Percentiles rank a stretch among this genome's conserved stretches.
These are phyloP conservation scores for Cyclina sinensis DNA, from an alignment of 1,140 invertebrate species.

Conservation along the genomic window DNA sequence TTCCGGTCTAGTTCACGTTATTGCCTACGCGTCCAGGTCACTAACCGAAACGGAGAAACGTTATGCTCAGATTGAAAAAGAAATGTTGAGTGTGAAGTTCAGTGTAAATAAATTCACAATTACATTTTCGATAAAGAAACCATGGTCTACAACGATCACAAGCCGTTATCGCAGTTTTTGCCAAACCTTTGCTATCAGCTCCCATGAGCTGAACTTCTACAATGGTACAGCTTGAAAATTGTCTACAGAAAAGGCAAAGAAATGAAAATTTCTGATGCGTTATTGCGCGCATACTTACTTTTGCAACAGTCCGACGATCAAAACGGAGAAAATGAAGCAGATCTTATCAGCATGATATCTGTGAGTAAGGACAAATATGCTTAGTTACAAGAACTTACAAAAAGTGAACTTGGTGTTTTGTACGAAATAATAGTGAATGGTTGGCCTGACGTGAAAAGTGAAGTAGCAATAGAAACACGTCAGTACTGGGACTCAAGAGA, in stretches of 20 bases:
- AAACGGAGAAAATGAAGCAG: background rate
- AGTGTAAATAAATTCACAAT: constrained; percentile 81
- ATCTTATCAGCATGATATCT: constrained; percentile 27
- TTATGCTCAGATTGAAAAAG: constrained; percentile 87
- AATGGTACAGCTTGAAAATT: constrained; percentile 85
- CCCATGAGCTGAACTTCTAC: constrained; percentile 82
- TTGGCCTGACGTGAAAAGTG: too few species aligned
- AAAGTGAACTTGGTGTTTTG: constrained; percentile 86
- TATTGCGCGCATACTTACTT: constrained; percentile 68
- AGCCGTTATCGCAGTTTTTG: constrained; percentile 84
- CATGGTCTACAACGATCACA: constrained; percentile 80
- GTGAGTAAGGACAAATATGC: constrained; percentile 52
- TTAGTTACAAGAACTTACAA: constrained; percentile 21
- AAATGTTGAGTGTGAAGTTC: constrained; percentile 87
- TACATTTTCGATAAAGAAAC: too few species aligned
- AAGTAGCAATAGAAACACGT: background rate
- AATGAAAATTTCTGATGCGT: constrained; percentile 85
- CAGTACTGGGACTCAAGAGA: constrained; percentile 62
- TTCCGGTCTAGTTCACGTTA: constrained; percentile 76
- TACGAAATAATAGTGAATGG: constrained; percentile 28
- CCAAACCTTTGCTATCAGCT: constrained; percentile 79
- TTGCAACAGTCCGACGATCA: background rate
- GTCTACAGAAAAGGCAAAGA: constrained; percentile 81
- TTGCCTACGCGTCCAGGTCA: constrained; percentile 86
- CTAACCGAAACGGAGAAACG: constrained; percentile 85